Percentiles rank a stretch among this genome's conserved stretches.
Evolutionary conservation across 2,888 invertebrate species (phyloP).

Genomic region (Lapara coniferarum): DNA sequence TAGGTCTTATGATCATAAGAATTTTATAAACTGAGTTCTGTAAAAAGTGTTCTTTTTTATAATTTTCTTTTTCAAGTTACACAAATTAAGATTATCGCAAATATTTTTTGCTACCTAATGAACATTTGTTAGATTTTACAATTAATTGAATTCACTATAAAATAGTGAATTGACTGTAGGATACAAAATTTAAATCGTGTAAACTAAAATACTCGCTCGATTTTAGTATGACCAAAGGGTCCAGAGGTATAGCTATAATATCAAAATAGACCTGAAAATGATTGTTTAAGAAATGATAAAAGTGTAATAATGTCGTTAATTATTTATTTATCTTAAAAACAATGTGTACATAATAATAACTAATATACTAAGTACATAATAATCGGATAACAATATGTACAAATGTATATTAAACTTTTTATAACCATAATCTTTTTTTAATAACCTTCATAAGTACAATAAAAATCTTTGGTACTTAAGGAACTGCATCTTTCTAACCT

Average conservation of each 20-base stretch:
- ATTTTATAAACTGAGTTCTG: background rate
- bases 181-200: conserved; percentile 15
- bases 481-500: conserved; percentile 23
- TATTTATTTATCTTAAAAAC: conserved; percentile 74
- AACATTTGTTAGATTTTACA: background rate
- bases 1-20: background rate
- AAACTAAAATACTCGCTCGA: conserved; percentile 29
- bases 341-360: conserved; percentile 72
- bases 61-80: background rate
- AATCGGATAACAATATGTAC: conserved; percentile 72
- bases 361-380: conserved; percentile 69
- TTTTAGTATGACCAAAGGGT: conserved; percentile 30
- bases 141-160: conserved; percentile 52
- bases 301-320: conserved; percentile 66
- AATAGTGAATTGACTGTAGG: conserved; percentile 50
- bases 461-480: conserved; percentile 44
- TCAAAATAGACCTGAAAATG: conserved; percentile 47
- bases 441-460: conserved; percentile 10
- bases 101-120: background rate
- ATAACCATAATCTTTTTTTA: conserved; percentile 7
- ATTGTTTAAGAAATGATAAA: conserved; percentile 58
- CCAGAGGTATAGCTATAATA: conserved; percentile 25
- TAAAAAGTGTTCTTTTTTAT: background rate
- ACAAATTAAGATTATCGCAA: background rate
- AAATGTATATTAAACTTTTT: conserved; percentile 77